A percentile compares a stretch with the other conserved stretches of the same genome.
These are phyloP conservation scores for Sthenelais limicola DNA, from an alignment of 2,888 invertebrate species.

Conservation along the genomic window DNA sequence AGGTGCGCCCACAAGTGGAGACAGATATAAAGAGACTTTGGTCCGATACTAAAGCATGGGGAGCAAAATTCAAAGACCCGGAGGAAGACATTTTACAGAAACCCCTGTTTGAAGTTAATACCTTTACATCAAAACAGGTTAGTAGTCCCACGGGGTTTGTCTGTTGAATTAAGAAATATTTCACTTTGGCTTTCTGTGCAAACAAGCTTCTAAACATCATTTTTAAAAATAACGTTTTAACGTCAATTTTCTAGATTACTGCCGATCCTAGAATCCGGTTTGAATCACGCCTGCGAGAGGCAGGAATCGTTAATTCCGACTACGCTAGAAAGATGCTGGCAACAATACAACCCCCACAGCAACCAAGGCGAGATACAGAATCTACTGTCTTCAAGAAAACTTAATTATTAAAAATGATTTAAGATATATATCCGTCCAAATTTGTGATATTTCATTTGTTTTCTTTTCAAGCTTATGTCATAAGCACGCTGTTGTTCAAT, in stretches of 20 bases:
- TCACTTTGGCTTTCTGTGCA: no score
- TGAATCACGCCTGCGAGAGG: conserved; percentile 66
- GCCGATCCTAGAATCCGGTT: conserved; percentile 68
- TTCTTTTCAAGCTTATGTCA: no score
- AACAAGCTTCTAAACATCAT: not conserved
- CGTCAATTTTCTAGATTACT: conserved; percentile 58
- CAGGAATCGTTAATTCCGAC: conserved; percentile 64
- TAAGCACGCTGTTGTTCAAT: no score
- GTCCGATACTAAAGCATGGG: conserved; percentile 66
- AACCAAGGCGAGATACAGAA: conserved; percentile 65
- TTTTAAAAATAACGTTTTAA: conserved; percentile 4
- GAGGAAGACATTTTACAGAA: conserved; percentile 62
- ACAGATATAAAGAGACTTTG: conserved; percentile 65
- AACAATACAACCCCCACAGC: conserved; percentile 59
- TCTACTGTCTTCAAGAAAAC: conserved; percentile 63
- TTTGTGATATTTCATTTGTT: no score
- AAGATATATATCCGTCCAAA: no score
- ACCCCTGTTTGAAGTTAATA: conserved; percentile 62
- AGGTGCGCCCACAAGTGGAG: conserved; percentile 69
- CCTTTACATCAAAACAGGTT: conserved; percentile 66
- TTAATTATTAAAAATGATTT: no score
- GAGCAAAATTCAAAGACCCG: conserved; percentile 54
- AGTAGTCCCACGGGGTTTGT: no score
- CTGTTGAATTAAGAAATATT: no score
- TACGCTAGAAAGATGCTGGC: conserved; percentile 65